Evolutionary conservation across 2,113 vertebrate species (phyloP), one percentile per base, ranked within the genome.

Genomic region (Oplegnathus fasciatus): DNA sequence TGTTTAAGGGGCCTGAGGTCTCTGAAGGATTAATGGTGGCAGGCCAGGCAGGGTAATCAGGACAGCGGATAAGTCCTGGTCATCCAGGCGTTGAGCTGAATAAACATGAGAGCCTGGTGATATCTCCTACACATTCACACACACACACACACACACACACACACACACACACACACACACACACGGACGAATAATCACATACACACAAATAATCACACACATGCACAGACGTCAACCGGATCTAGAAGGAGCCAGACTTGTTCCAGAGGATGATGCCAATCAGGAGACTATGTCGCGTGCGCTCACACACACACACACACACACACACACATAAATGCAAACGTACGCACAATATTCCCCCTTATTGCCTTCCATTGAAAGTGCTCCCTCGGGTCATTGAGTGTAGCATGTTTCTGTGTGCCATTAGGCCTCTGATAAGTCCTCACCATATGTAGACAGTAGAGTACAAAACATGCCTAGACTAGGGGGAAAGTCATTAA

Each of bases 21-120:
- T 94, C 92, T 94, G 92, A 92, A 94, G 94, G 93, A 94, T 94
- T 93, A 93, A 94, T 94, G 94, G 94, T 94, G 93, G 94, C 94
- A 94, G 93, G 89, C 85, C 91, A 93, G 92, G 92, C 93, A 90
- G 93, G 91, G 92, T 94, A 94, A 95, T 95, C 94, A 94, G 94
- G 90, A 93, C 91, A 88, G 88, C 84, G 93, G 92, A 94, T 94
- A 93, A 94, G 92, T 94, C 93, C 89, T 91, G 90, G 90, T 93
- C 93, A 93, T 90, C 93, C 92, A 95, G 93, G 91, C 94, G 93
- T 93, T 92, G 92, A 93, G 89, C 92, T 94, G 92, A 94, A 94
- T 95, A 94, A 95, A 94, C 91, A 95, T 95, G 93, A 94, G 94
- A 86, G 88, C 73, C 84, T 72, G 80, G 80, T 88, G 89, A 90